phyloP scores from a whole-genome alignment of 2,113 vertebrate species.

The Tetraodon nigroviridis region DNA sequence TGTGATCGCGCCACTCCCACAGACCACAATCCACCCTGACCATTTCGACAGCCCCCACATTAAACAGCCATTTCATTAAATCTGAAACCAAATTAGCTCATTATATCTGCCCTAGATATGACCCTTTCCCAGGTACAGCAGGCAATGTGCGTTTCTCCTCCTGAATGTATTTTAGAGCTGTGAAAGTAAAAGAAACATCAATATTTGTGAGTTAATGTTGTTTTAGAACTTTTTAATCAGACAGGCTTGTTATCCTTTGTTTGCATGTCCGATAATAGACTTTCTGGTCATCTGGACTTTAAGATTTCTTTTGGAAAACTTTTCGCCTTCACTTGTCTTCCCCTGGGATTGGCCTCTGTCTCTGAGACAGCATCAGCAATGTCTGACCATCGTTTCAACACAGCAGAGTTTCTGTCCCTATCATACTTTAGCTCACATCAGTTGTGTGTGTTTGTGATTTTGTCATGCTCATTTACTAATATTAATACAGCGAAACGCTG shows the following conservation, averaged over 20 bases:
- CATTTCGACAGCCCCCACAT: constrained; percentile 33
- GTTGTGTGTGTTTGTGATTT: too few species aligned
- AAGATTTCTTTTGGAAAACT: too few species aligned
- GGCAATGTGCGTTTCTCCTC: constrained; percentile 1
- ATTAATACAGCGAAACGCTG: too few species aligned
- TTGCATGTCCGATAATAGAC: too few species aligned
- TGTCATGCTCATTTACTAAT: too few species aligned
- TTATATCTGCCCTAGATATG: constrained; percentile 47
- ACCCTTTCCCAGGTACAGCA: constrained; percentile 42
- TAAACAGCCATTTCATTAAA: constrained; percentile 57
- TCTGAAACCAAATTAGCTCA: constrained; percentile 41
- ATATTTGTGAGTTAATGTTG: neutral
- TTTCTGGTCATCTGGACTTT: too few species aligned
- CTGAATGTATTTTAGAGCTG: constrained; percentile 10
- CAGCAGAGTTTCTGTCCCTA: neutral
- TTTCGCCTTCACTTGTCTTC: too few species aligned
- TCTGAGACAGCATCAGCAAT: constrained; percentile 15
- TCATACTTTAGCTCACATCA: too few species aligned
- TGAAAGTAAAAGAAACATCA: constrained; percentile 28
- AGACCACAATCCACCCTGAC: constrained; percentile 17
- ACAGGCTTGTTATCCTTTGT: too few species aligned
- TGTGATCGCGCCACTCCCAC: constrained; percentile 24
- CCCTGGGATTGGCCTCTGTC: constrained; percentile 1
- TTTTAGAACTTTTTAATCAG: too few species aligned
- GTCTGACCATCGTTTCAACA: neutral